Evolutionary conservation across 1,140 invertebrate genomes (phyloP).

Genomic region (Drosophila obscura): DNA sequence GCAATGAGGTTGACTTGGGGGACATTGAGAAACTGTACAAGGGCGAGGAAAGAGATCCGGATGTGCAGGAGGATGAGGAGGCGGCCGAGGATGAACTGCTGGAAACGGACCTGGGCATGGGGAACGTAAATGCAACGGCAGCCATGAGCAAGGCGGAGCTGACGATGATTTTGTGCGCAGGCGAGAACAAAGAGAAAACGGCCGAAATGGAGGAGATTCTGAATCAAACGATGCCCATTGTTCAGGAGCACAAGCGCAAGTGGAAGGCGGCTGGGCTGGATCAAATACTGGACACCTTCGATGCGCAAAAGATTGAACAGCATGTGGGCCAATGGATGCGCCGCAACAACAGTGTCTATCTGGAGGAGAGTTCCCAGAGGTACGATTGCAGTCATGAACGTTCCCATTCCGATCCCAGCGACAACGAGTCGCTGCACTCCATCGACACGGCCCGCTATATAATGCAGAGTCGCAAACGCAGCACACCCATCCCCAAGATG

Average conservation of each 20-base stretch:
- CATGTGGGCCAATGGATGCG: conserved; percentile 71
- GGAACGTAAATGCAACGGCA: conserved; percentile 31
- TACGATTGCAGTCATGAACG: background rate
- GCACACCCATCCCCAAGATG: conserved; percentile 14
- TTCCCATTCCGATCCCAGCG: conserved; percentile 4
- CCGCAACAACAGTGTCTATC: conserved; percentile 55
- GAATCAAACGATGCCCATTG: conserved; percentile 67
- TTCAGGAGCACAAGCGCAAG: conserved; percentile 70
- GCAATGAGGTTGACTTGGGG: conserved; percentile 18
- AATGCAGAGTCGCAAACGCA: conserved; percentile 60
- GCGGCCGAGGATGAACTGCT: conserved; percentile 23
- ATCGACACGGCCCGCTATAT: conserved; percentile 73
- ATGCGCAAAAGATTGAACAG: conserved; percentile 65
- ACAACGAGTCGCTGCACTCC: conserved; percentile 71
- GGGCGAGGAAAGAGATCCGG: conserved; percentile 20
- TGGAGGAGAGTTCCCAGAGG: background rate
- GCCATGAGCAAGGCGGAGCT: conserved; percentile 47
- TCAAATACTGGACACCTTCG: conserved; percentile 69
- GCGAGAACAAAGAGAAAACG: conserved; percentile 35
- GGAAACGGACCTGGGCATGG: conserved; percentile 18
- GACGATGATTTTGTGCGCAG: conserved; percentile 41
- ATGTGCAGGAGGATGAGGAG: conserved; percentile 22
- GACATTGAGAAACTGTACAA: conserved; percentile 37
- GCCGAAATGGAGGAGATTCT: conserved; percentile 57
- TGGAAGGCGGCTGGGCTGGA: conserved; percentile 68